Evolutionary conservation across 2,797 vertebrate species (phyloP), one percentile per base, ranked within the genome.

Genomic region (Chelon labrosus): DNA sequence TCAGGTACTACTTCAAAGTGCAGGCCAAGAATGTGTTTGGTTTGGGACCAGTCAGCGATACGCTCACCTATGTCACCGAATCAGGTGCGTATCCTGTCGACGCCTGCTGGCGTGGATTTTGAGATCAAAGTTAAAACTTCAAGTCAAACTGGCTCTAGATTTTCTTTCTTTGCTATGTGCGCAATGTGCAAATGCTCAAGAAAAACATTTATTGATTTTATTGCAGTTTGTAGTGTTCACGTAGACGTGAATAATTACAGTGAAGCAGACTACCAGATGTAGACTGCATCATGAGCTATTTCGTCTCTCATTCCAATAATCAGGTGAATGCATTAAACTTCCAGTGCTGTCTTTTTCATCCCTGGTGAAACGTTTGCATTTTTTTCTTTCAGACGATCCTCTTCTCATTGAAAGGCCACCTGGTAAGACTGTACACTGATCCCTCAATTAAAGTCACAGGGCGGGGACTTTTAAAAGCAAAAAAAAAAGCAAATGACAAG

Each of bases 1-100:
- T 58, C 91, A 99, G 98, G 87, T 99, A 99, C 92, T 99, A 99
- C 90, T 99, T 99, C 92, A 98, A 96, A 96, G 97, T 99, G 61
- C 98, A 98, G 91, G 98, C 97, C 64, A 97, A 96, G 91, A 99
- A 99, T 85, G 93, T 96, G 22, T 96, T 97, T 65, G 98, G 98
- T 79, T 95, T 97, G 47, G 98, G 98, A 60, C 98, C 98, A 9
- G 16, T 98, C 81, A 99, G 97, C 61, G 93, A 97, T 13, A 97
- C 96, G 0, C 94, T 99, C 65, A 96, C 94, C 17, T 99, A 98
- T 85, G 90, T 98, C 71, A 99, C 98, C 22, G 98, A 99, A 93
- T 99, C 98, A 95, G 98, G 98, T 99, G 91, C 65, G 94, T 83
- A 73, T 47, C n/a, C 52, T 55, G 41, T 77, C 74, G 47, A 11